These are phyloP conservation scores for Polyploca ridens DNA, from an alignment of 2,888 invertebrate species.

Conservation along the genomic window DNA sequence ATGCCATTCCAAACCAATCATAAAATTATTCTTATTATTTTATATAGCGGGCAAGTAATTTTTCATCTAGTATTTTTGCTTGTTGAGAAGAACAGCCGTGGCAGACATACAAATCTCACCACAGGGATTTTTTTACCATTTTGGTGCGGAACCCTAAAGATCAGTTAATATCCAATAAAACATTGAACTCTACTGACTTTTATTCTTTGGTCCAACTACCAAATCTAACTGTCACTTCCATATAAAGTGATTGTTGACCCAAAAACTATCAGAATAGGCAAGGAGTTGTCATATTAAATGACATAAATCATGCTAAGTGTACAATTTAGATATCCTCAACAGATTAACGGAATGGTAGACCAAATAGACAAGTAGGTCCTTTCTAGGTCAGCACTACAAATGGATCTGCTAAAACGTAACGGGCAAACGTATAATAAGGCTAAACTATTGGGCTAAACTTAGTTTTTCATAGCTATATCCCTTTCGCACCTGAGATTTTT, in stretches of 20 bases:
- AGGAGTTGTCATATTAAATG: neutral
- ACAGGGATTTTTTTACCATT: too few species aligned
- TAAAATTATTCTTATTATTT: too few species aligned
- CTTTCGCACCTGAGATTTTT: too few species aligned
- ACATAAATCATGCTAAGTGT: neutral
- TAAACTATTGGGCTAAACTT: too few species aligned
- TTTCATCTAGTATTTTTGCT: too few species aligned
- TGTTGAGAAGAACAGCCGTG: too few species aligned
- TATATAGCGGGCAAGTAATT: too few species aligned
- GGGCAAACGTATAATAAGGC: neutral
- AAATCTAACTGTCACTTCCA: slow-evolving; percentile 5
- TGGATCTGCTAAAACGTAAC: neutral
- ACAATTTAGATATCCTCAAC: slow-evolving; percentile 1
- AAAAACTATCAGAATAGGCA: neutral
- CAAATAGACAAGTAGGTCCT: neutral
- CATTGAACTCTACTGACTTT: neutral
- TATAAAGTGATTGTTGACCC: slow-evolving; percentile 6
- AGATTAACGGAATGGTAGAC: neutral
- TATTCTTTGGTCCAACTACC: neutral
- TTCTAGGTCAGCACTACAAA: neutral
- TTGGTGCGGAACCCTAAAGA: too few species aligned
- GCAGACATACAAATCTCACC: too few species aligned
- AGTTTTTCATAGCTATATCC: too few species aligned
- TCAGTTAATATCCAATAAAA: neutral
- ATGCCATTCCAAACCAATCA: too few species aligned